A percentile compares a stretch with the other conserved stretches of the same genome.
These are phyloP conservation scores for Dunckerocampus dactyliophorus DNA, from an alignment of 2,113 vertebrate species.

Conservation along the genomic window DNA sequence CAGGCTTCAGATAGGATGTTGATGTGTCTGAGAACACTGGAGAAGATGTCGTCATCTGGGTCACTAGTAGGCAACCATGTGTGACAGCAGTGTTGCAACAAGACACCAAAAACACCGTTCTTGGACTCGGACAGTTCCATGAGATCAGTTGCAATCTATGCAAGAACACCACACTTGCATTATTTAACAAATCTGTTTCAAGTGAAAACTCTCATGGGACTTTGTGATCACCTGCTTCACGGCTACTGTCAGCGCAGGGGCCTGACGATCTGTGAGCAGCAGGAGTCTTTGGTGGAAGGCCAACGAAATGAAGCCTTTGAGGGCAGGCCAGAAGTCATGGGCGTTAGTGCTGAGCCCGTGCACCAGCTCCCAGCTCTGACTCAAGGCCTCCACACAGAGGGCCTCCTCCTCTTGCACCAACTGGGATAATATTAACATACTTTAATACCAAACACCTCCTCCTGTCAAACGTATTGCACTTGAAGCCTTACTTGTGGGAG, in stretches of 20 bases:
- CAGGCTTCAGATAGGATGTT: slow-evolving; percentile 84
- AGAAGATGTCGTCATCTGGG: slow-evolving; percentile 51
- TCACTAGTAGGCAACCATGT: slow-evolving; percentile 74
- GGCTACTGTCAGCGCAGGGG: slow-evolving; percentile 65
- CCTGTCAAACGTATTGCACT: background rate
- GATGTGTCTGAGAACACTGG: slow-evolving; percentile 74
- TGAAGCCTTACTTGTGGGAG: slow-evolving; percentile 78
- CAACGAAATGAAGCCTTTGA: slow-evolving; percentile 82
- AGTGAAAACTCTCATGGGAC: background rate
- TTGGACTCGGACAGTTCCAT: slow-evolving; percentile 84
- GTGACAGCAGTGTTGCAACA: slow-evolving; percentile 83
- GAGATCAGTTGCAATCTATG: slow-evolving; percentile 79
- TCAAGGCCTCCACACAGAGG: slow-evolving; percentile 81
- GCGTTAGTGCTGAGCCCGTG: slow-evolving; percentile 84
- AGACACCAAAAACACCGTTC: slow-evolving; percentile 84
- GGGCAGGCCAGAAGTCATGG: slow-evolving; percentile 86
- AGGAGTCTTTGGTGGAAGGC: slow-evolving; percentile 79
- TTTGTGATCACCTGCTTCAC: slow-evolving; percentile 78
- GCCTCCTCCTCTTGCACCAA: slow-evolving; percentile 69
- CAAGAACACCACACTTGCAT: slow-evolving; percentile 9
- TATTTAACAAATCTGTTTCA: background rate
- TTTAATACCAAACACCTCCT: background rate
- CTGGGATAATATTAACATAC: slow-evolving; percentile 55
- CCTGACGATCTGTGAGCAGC: slow-evolving; percentile 61
- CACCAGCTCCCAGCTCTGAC: slow-evolving; percentile 81